phyloP scores from a whole-genome alignment of 1,140 invertebrate genomes.

The Aricia agestis region DNA sequence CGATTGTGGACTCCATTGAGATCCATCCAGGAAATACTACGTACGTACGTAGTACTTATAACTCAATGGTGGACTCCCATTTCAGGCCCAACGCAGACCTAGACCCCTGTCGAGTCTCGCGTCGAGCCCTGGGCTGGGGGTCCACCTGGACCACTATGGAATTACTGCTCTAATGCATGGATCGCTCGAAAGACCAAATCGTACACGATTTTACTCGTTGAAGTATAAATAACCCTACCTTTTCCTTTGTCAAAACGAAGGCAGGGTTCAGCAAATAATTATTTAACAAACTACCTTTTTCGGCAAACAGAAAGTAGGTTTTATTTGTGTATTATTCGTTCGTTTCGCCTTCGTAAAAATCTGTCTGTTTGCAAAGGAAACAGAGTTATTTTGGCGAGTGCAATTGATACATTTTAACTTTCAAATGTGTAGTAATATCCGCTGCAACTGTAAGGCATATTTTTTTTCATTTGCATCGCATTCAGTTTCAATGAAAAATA shows the following conservation, averaged over 20 bases:
- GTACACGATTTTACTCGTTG: neutral
- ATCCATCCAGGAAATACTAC: no score
- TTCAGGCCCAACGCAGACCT: no score
- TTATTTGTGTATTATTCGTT: neutral
- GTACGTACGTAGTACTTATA: no score
- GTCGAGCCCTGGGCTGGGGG: no score
- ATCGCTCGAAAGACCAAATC: neutral
- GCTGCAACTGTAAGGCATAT: neutral
- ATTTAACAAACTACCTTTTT: neutral
- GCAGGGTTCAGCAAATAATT: conserved; percentile 2
- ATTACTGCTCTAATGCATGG: neutral
- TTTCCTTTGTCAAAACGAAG: neutral
- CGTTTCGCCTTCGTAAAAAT: neutral
- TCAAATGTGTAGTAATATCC: neutral
- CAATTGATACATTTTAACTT: neutral
- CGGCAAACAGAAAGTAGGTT: neutral
- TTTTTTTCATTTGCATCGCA: neutral
- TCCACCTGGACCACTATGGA: no score
- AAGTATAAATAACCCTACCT: neutral
- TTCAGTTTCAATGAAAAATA: neutral
- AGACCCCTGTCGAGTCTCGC: no score
- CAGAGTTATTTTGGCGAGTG: neutral
- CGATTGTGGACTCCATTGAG: no score
- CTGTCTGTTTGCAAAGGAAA: neutral
- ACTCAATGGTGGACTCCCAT: no score